A percentile compares a stretch with the other conserved stretches of the same genome.
These are phyloP conservation scores for Upupa epops DNA, from an alignment of 2,113 vertebrate species.

Conservation along the genomic window DNA sequence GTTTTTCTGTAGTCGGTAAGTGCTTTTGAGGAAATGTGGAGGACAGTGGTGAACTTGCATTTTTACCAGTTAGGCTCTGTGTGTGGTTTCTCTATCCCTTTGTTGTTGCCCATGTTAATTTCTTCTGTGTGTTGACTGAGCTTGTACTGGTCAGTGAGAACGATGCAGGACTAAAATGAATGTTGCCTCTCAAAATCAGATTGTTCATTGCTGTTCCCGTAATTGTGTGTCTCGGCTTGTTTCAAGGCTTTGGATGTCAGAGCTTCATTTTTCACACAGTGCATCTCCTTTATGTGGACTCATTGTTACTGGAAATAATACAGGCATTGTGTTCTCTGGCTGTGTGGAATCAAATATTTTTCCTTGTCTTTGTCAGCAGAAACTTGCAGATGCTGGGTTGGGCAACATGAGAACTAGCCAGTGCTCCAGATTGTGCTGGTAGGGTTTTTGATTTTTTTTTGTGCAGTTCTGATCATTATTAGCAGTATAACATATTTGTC, in stretches of 20 bases:
- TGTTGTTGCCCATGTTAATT: background rate
- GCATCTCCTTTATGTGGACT: background rate
- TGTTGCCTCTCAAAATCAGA: background rate
- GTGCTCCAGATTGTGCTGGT: background rate
- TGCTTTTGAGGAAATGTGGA: conserved; percentile 56
- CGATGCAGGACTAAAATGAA: background rate
- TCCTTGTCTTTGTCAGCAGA: background rate
- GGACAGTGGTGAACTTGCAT: background rate
- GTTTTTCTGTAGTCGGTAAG: background rate
- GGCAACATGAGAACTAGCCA: background rate
- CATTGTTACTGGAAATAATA: background rate
- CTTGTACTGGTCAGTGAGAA: background rate
- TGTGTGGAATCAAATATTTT: background rate
- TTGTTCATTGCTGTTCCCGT: background rate
- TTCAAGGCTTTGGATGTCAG: background rate
- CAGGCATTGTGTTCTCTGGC: background rate
- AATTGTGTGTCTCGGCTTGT: background rate
- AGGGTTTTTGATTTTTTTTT: background rate
- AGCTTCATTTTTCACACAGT: background rate
- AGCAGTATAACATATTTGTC: background rate
- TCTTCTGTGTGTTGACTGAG: background rate
- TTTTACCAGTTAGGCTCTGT: background rate
- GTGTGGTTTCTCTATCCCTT: background rate
- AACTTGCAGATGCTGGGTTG: conserved; percentile 21
- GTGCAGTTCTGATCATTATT: background rate